A percentile compares a stretch with the other conserved stretches of the same genome.
Evolutionary conservation across 1,140 invertebrate genomes (phyloP).

Genomic region (Drosophila elegans): DNA sequence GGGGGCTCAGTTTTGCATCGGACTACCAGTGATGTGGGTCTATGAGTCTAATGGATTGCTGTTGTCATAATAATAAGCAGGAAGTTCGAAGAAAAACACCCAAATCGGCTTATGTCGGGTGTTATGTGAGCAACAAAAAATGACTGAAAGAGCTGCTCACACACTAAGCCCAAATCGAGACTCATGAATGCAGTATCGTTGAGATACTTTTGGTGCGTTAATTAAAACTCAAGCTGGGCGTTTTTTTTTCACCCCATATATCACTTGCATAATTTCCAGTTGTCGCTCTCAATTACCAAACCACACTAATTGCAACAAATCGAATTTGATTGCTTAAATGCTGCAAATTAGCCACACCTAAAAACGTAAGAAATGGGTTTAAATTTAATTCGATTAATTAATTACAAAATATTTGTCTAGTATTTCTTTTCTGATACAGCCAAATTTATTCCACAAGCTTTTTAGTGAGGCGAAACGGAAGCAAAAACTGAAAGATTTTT

Average conservation of each 20-base stretch:
- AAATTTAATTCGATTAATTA: conserved; percentile 56
- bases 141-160: conserved; percentile 20
- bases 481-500: conserved; percentile 24
- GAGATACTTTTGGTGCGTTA: conserved; percentile 45
- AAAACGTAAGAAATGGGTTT: conserved; percentile 21
- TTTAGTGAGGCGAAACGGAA: conserved; percentile 52
- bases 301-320: conserved; percentile 74
- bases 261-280: conserved; percentile 68
- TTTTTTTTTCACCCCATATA: conserved; percentile 19
- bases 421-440: conserved; percentile 1
- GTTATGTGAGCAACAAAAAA: conserved; percentile 54
- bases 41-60: conserved; percentile 32
- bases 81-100: conserved; percentile 56
- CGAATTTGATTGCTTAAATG: conserved; percentile 46
- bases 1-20: conserved; percentile 24
- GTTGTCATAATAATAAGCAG: conserved; percentile 72
- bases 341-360: conserved; percentile 38
- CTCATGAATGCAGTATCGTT: conserved; percentile 40
- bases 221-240: conserved; percentile 47
- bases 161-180: conserved; percentile 49
- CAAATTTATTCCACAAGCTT: conserved; percentile 25
- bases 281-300: conserved; percentile 64
- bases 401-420: conserved; percentile 42
- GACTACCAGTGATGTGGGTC: conserved; percentile 28
- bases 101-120: conserved; percentile 75